phyloP scores from a whole-genome alignment of 2,888 invertebrate genomes.

The Sipha maydis region DNA sequence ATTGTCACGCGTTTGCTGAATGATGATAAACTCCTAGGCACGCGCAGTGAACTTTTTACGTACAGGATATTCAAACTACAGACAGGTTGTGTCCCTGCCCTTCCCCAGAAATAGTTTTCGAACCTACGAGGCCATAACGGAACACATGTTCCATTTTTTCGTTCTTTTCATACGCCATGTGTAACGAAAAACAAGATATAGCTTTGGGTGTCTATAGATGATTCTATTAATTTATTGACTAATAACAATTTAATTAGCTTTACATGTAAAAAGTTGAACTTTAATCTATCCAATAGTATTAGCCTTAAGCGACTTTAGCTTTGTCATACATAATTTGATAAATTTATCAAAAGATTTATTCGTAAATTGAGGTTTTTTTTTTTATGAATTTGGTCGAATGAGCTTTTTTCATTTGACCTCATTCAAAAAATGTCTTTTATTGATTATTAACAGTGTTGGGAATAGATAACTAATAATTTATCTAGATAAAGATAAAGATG shows the following conservation, averaged over 20 bases:
- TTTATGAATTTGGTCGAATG: background rate
- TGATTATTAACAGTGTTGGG: no score
- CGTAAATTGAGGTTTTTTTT: background rate
- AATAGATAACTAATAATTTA: no score
- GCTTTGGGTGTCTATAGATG: background rate
- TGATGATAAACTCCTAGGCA: background rate
- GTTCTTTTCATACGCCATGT: no score
- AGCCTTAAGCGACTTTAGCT: conserved; percentile 4
- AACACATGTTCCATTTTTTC: no score
- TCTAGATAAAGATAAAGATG: no score
- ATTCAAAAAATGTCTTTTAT: no score
- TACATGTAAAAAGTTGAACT: background rate
- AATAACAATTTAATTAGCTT: conserved; percentile 19
- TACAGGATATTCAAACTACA: background rate
- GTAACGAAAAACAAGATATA: background rate
- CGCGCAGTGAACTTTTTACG: background rate
- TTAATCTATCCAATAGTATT: conserved; percentile 7
- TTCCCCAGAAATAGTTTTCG: no score
- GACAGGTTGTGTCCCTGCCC: background rate
- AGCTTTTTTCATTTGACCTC: no score
- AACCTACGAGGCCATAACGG: no score
- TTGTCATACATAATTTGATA: background rate
- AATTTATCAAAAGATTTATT: background rate
- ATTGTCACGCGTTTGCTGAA: background rate
- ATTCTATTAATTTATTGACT: conserved; percentile 3